Conservation (phyloP, 30 jellyfish, hydroid and myxozoan species). For the Chrysaora quinquecirrha region DNA sequence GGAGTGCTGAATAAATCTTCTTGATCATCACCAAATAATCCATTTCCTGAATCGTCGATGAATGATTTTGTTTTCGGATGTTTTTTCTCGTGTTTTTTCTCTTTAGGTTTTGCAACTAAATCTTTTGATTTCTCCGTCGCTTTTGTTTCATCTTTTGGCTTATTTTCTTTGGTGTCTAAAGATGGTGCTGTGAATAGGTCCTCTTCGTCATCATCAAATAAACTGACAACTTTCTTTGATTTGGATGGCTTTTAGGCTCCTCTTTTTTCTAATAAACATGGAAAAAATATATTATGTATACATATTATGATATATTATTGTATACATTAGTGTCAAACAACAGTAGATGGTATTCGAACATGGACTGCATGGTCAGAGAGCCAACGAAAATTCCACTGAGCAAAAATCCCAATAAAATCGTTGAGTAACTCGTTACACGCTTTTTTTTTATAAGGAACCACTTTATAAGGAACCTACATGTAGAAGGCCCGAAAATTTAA, state of each 20-base stretch:
- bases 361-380: no score
- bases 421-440: no score
- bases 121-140: slow-evolving; percentile 1
- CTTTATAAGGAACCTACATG: no score
- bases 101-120: slow-evolving; percentile 1
- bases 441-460: no score
- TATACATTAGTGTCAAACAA: no score
- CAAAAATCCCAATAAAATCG: no score
- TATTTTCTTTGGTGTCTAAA: neutral
- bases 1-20: slow-evolving; percentile 17
- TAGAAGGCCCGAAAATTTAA: no score
- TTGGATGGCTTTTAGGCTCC: slow-evolving; percentile 53
- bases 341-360: no score
- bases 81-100: slow-evolving; percentile 25
- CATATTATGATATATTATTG: no score
- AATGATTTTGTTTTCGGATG: slow-evolving; percentile 51
- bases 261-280: slow-evolving; percentile 4
- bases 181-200: slow-evolving; percentile 56
- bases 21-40: slow-evolving; percentile 73
- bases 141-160: slow-evolving; percentile 10
- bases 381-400: no score
- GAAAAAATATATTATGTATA: neutral
- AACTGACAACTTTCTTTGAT: slow-evolving; percentile 34
- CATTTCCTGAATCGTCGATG: slow-evolving; percentile 41
- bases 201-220: slow-evolving; percentile 71